These are phyloP conservation scores for Pygmarrhopalites habei DNA, from an alignment of 1,140 invertebrate genomes.

Conservation along the genomic window DNA sequence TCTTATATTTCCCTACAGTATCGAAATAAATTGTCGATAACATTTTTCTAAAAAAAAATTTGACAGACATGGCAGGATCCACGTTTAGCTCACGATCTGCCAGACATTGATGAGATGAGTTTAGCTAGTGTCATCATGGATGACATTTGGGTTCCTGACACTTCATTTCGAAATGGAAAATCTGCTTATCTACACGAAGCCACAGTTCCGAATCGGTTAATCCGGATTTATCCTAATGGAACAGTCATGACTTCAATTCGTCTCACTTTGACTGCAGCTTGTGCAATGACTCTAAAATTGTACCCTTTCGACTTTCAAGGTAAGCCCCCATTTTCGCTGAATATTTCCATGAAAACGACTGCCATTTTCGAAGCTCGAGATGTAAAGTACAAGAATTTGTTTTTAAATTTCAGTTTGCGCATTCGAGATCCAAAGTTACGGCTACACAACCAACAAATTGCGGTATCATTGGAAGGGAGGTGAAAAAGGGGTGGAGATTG, in stretches of 20 bases:
- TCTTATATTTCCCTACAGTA: no score
- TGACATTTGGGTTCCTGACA: conserved; percentile 51
- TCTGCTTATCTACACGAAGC: conserved; percentile 50
- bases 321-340: no score
- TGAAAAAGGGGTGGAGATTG: neutral
- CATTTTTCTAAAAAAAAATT: no score
- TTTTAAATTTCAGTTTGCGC: no score
- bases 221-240: conserved; percentile 44
- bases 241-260: conserved; percentile 6
- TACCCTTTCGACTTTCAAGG: conserved; percentile 53
- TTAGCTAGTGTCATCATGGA: neutral
- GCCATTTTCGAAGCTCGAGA: no score
- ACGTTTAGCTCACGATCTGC: neutral
- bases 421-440: conserved; percentile 31
- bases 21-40: no score
- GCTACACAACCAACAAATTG: neutral
- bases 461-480: neutral
- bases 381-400: no score
- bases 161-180: conserved; percentile 53
- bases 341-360: no score
- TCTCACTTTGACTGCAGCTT: conserved; percentile 50
- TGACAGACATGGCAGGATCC: neutral
- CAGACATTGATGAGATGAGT: neutral
- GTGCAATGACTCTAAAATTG: conserved; percentile 53
- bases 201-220: conserved; percentile 51